phyloP scores from a whole-genome alignment of 1,140 invertebrate genomes.

The Eufriesea mexicana region DNA sequence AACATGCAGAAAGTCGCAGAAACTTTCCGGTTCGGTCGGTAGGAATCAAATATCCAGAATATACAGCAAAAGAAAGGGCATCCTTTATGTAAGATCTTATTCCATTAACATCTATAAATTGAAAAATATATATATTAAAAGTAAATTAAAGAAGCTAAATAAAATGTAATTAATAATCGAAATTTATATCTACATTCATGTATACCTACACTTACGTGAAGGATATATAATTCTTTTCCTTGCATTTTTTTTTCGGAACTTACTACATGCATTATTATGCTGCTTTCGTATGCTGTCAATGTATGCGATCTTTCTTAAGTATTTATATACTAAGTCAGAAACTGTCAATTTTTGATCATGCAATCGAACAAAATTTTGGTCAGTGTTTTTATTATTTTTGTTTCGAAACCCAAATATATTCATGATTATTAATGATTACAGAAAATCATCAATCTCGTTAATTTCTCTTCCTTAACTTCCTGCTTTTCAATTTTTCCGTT shows the following conservation, averaged over 20 bases:
- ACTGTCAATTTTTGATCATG: slow-evolving; percentile 46
- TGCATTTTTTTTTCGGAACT: slow-evolving; percentile 57
- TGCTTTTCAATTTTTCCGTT: neutral
- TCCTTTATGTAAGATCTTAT: slow-evolving; percentile 54
- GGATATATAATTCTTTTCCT: slow-evolving; percentile 33
- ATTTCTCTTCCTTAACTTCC: neutral
- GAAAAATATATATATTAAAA: neutral
- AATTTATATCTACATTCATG: neutral
- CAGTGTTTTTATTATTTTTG: neutral
- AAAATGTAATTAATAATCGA: neutral
- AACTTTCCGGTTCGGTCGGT: slow-evolving; percentile 16
- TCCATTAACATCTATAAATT: neutral
- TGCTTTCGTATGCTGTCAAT: slow-evolving; percentile 34
- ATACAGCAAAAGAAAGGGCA: slow-evolving; percentile 54
- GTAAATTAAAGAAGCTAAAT: neutral
- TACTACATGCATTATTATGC: slow-evolving; percentile 60
- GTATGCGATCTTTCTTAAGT: slow-evolving; percentile 57
- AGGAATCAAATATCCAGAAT: slow-evolving; percentile 59
- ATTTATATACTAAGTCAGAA: slow-evolving; percentile 69
- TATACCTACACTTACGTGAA: slow-evolving; percentile 2
- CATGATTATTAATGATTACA: neutral
- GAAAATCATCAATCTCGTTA: neutral
- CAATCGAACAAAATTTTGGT: neutral
- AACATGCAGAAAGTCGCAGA: slow-evolving; percentile 23
- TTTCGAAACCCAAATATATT: slow-evolving; percentile 6